These are phyloP conservation scores for Myrmecophaga tridactyla DNA, from an alignment of 2,113 vertebrate species.

Conservation along the genomic window DNA sequence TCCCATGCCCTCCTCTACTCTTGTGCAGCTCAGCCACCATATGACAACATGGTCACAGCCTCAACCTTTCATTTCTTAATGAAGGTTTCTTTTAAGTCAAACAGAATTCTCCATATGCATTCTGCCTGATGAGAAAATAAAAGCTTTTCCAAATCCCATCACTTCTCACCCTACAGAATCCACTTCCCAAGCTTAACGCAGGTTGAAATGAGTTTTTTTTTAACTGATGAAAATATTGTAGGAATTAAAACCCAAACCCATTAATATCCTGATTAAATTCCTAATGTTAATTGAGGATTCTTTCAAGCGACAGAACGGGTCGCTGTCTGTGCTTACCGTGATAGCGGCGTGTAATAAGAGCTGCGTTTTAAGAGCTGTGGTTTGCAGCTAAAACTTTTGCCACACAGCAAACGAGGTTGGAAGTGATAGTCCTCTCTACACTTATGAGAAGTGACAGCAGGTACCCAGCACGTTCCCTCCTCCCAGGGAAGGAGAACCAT, in stretches of 20 bases:
- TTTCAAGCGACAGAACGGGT: constrained; percentile 40
- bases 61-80: not conserved
- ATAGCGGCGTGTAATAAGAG: not conserved
- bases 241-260: constrained; percentile 62
- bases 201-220: constrained; percentile 12
- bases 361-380: not conserved
- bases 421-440: not conserved
- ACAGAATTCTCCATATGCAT: not conserved
- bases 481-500: not conserved
- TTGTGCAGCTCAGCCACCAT: not conserved
- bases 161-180: constrained; percentile 33
- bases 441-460: not conserved
- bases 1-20: fast-evolving
- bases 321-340: constrained; percentile 29
- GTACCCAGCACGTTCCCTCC: not conserved
- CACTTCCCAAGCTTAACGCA: constrained; percentile 22
- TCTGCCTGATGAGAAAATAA: constrained; percentile 50
- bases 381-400: not conserved
- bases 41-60: not conserved
- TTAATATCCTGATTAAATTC: constrained; percentile 45
- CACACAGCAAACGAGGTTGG: not conserved
- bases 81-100: constrained; percentile 17
- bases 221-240: constrained; percentile 50
- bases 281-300: constrained; percentile 44
- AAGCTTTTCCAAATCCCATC: constrained; percentile 40